Conservation (phyloP, 2,113 vertebrate genomes). For the Daphoenositta chrysoptera region DNA sequence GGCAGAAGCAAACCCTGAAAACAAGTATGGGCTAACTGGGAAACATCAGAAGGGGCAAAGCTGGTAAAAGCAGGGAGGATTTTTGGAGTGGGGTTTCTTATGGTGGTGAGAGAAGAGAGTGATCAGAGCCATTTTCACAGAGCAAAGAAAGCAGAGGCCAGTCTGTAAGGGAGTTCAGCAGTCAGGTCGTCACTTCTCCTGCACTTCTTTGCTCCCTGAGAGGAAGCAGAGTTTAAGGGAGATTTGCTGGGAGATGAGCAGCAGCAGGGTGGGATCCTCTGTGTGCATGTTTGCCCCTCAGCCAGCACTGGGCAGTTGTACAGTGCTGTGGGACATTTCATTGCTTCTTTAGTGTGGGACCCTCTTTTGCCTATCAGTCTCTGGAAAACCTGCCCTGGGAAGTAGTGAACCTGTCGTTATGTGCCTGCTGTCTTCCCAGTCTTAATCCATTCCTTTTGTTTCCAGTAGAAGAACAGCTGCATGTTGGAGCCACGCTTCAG, state of each 20-base stretch:
- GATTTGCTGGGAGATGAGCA: neutral
- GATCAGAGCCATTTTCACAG: neutral
- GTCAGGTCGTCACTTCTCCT: neutral
- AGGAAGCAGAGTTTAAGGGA: neutral
- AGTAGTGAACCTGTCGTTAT: accelerated
- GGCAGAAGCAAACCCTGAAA: neutral
- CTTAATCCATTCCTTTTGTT: slow-evolving; percentile 1
- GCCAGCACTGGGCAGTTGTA: accelerated
- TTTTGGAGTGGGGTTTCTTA: neutral
- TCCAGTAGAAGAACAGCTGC: slow-evolving; percentile 79
- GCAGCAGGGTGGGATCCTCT: neutral
- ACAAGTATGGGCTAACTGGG: neutral
- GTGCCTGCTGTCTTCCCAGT: neutral
- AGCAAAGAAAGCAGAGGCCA: neutral
- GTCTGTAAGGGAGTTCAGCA: neutral
- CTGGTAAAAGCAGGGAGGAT: neutral
- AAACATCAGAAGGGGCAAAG: neutral
- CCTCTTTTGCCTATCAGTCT: neutral
- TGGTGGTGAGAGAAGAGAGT: neutral
- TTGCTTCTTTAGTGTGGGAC: neutral
- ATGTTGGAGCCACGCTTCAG: slow-evolving; percentile 72
- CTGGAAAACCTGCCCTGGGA: neutral
- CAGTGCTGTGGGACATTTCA: neutral
- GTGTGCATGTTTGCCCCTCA: neutral
- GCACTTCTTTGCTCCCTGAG: neutral